Base-by-base conservation (phyloP, 2,797 vertebrate species). In the Arctocebus calabarensis region DNA sequence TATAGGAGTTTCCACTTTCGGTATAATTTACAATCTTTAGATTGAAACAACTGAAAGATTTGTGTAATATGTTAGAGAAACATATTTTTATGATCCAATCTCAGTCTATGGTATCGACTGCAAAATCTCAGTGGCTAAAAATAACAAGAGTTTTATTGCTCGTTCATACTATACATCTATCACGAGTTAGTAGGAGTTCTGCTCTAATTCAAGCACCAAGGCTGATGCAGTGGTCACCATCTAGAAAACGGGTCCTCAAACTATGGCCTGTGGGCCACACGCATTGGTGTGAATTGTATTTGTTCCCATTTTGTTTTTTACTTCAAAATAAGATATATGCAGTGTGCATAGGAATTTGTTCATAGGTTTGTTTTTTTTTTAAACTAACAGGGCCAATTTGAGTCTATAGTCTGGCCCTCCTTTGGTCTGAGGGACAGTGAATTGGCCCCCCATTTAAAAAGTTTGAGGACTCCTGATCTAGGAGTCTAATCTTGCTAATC, bases 1-100 rank as follows among this genome's bases (percentile, higher is more conserved):
- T 85, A 57, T 4, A 27, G 11, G 14, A 84, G 19, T 73, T 71
- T 52, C 22, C 40, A 84, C 8, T 68, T 25, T 75, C 45, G 13
- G 34, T 84, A 48, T 84, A 86, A 92, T 90, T 75, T 88, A 90
- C 90, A 52, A 86, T 79, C 23, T 59, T 87, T 48, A 94, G 25
- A 84, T 20, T 23, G n/a, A 95, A 84, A 84, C 32, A 87, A 85
- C 22, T 64, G n/a, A 43, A 94, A 87, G 27, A 64, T 81, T 1
- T 68, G 34, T 12, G 52, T 25, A 17, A 86, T 11, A 0, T 23
- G 23, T 52, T 48, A 14, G 89, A 73, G n/a, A 90, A 84, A 61
- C 14, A 40, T 55, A 74, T 71, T 95, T n/a, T 75, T 75, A 37
- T 29, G 48, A 64, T 16, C 14, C n/a, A 23, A 4, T 25, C 62